A percentile compares a stretch with the other conserved stretches of the same genome.
Evolutionary conservation across 1,140 invertebrate genomes (phyloP).

Genomic region (Aphaenogaster floridana): DNA sequence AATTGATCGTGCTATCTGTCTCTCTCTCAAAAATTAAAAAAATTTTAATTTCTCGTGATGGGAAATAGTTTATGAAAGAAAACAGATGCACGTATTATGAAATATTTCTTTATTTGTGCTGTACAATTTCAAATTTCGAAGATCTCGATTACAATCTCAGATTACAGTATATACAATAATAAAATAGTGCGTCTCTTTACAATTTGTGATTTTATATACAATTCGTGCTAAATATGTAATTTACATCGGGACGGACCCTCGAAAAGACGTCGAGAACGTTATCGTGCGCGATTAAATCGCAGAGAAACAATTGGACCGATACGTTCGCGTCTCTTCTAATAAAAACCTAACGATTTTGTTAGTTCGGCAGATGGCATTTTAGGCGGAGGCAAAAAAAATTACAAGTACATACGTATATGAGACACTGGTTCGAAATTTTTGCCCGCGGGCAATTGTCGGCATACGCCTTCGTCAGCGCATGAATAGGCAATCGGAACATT

Average conservation of each 20-base stretch:
- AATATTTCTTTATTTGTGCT: conserved; percentile 70
- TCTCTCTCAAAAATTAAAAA: neutral
- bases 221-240: conserved; percentile 46
- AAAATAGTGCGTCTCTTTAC: conserved; percentile 71
- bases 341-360: conserved; percentile 4
- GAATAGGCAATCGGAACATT: conserved; percentile 26
- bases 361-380: neutral
- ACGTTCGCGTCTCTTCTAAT: neutral
- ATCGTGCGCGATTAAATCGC: neutral
- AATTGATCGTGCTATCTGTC: neutral
- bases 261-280: conserved; percentile 23
- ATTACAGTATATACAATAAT: conserved; percentile 70
- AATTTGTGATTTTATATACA: conserved; percentile 66
- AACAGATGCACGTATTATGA: conserved; percentile 6
- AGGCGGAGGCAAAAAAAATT: conserved; percentile 14
- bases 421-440: conserved; percentile 36
- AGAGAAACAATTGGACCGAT: neutral
- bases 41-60: neutral
- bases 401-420: neutral
- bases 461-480: neutral
- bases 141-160: conserved; percentile 18
- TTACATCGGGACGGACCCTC: conserved; percentile 33
- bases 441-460: neutral
- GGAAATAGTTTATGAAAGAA: neutral
- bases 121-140: conserved; percentile 65